phyloP scores from a whole-genome alignment of 2,888 invertebrate species.

The Nysson spinosus region DNA sequence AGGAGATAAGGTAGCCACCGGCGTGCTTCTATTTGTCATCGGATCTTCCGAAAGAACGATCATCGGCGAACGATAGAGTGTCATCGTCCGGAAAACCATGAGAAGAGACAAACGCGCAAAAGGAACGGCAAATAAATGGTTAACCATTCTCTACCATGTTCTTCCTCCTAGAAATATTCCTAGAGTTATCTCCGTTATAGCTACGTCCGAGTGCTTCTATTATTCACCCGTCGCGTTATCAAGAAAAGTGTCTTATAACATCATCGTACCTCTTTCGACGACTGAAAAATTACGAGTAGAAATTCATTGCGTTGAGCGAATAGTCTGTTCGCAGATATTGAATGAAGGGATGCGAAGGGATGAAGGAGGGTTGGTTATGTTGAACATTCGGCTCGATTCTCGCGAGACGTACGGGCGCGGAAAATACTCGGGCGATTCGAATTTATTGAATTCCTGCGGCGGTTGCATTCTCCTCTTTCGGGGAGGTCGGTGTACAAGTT shows the following conservation, averaged over 20 bases:
- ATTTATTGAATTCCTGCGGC: slow-evolving; percentile 53
- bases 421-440: slow-evolving; percentile 43
- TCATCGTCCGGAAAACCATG: slow-evolving; percentile 56
- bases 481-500: neutral
- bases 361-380: slow-evolving; percentile 3
- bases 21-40: slow-evolving; percentile 59
- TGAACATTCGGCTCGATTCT: slow-evolving; percentile 21
- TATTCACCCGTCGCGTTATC: no score
- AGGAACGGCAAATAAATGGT: neutral
- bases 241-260: no score
- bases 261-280: no score
- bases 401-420: slow-evolving; percentile 16
- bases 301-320: slow-evolving; percentile 1
- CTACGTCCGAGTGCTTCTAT: no score
- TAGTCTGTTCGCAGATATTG: neutral
- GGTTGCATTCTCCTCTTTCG: slow-evolving; percentile 24
- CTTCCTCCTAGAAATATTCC: no score
- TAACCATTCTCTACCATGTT: no score
- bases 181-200: no score
- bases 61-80: slow-evolving; percentile 54
- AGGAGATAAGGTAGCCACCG: slow-evolving; percentile 9
- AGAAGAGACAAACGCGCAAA: neutral
- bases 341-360: no score
- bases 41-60: slow-evolving; percentile 63
- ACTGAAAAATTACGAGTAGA: no score